Conservation (phyloP, 2,113 vertebrate species). For the Lepisosteus osseus region DNA sequence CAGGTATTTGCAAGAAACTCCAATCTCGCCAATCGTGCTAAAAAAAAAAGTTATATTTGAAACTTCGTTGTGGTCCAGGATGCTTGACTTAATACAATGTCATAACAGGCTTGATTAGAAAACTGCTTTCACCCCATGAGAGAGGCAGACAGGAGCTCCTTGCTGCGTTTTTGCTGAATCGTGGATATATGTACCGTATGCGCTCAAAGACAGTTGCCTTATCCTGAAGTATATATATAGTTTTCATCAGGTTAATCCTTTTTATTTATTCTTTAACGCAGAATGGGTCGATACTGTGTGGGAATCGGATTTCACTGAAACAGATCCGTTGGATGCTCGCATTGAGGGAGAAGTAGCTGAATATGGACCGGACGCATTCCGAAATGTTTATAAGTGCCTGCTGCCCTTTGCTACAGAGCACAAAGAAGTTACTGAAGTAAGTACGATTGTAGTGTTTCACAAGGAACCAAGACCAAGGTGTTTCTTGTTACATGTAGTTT, state of each 20-base stretch:
- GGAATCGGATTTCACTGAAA: slow-evolving; percentile 85
- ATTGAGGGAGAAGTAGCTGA: slow-evolving; percentile 57
- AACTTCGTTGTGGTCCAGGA: too few relatives aligned
- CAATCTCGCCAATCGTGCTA: too few relatives aligned
- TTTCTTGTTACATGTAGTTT: too few relatives aligned
- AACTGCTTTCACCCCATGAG: not conserved
- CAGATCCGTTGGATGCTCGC: slow-evolving; percentile 62
- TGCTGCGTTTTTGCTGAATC: not conserved
- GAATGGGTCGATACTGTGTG: slow-evolving; percentile 81
- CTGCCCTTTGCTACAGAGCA: slow-evolving; percentile 44
- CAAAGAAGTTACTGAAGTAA: slow-evolving; percentile 41
- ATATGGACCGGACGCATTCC: slow-evolving; percentile 56
- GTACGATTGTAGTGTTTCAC: not conserved
- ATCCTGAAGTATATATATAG: not conserved
- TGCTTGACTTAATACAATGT: not conserved
- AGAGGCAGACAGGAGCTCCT: not conserved
- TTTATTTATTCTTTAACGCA: slow-evolving; percentile 38
- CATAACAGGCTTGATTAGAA: not conserved
- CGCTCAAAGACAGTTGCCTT: not conserved
- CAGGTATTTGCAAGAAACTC: too few relatives aligned
- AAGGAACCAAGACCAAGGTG: too few relatives aligned
- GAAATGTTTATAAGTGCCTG: slow-evolving; percentile 59
- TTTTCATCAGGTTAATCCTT: not conserved
- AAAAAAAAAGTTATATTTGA: too few relatives aligned
- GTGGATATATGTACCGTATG: not conserved